Conservation (phyloP, 2,888 invertebrate species). For the Plagodis pulveraria region DNA sequence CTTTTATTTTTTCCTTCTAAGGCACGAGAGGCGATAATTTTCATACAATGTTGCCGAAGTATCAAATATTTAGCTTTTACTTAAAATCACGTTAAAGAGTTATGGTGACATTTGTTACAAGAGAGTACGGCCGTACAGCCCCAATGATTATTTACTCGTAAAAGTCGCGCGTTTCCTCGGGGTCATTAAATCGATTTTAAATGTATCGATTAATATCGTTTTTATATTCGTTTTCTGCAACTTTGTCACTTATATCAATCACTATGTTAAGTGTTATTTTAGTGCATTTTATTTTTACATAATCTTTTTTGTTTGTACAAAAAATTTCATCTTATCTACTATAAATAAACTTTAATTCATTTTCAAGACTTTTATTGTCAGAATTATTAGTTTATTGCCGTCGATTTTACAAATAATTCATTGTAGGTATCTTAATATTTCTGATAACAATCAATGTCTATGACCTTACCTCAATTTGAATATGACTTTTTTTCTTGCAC, state of each 20-base stretch:
- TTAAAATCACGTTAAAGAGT: constrained; percentile 50
- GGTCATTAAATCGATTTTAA: constrained; percentile 44
- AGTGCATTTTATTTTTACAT: constrained; percentile 53
- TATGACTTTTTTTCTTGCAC: constrained; percentile 48
- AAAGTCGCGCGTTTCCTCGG: constrained; percentile 36
- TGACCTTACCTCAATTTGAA: constrained; percentile 42
- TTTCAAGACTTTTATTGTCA: constrained; percentile 34
- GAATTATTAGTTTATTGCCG: constrained; percentile 40
- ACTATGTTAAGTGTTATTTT: constrained; percentile 57
- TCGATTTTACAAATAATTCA: constrained; percentile 36
- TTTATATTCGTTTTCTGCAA: constrained; percentile 45
- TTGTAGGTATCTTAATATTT: constrained; percentile 35
- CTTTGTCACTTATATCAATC: constrained; percentile 48
- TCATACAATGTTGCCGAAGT: constrained; percentile 65
- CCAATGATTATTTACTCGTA: constrained; percentile 11
- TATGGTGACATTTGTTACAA: constrained; percentile 37
- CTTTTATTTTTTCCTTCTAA: constrained; percentile 49
- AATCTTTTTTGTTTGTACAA: constrained; percentile 33
- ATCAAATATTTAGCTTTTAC: constrained; percentile 52
- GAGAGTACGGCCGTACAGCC: constrained; percentile 4
- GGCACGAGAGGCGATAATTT: constrained; percentile 53
- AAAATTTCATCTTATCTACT: constrained; percentile 34
- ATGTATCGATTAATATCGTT: constrained; percentile 16
- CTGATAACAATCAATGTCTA: constrained; percentile 34
- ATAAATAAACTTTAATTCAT: constrained; percentile 33